Percentiles rank a stretch among this genome's conserved stretches.
phyloP scores from a whole-genome alignment of 2,797 vertebrate genomes.

The Eulemur rubriventer region DNA sequence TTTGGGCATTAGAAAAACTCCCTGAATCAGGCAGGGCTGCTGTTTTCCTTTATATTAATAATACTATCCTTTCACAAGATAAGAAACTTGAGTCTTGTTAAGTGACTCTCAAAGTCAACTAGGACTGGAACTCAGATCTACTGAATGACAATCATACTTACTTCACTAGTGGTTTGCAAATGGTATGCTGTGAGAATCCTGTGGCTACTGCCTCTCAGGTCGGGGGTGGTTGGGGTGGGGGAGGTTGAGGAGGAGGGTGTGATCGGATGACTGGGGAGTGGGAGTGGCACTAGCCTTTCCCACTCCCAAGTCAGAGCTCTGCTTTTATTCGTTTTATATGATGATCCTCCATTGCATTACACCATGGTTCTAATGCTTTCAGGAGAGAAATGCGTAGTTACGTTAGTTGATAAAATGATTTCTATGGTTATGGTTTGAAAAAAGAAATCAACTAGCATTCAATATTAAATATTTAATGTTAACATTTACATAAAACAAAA shows the following conservation, averaged over 20 bases:
- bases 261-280: not conserved
- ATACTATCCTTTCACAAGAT: not conserved
- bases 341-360: not conserved
- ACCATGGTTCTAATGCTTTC: not conserved
- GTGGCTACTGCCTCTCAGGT: not conserved
- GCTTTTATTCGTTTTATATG: not conserved
- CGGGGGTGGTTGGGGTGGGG: not conserved
- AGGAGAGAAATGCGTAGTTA: not conserved
- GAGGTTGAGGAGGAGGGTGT: not conserved
- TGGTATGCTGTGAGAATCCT: not conserved
- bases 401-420: constrained; percentile 36
- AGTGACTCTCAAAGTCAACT: not conserved
- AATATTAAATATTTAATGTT: constrained; percentile 48
- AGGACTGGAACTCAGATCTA: not conserved
- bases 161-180: constrained; percentile 25
- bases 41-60: not conserved
- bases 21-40: not conserved
- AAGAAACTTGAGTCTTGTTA: not conserved
- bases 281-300: not conserved
- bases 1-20: not conserved
- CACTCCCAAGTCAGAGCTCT: not conserved
- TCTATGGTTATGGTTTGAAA: not conserved
- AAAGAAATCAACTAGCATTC: constrained; percentile 39
- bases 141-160: not conserved
- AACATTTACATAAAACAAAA: constrained; percentile 72